Evolutionary conservation across 1,140 invertebrate genomes (phyloP), one percentile per base, ranked within the genome.

Genomic region (Bombus haemorrhoidalis): DNA sequence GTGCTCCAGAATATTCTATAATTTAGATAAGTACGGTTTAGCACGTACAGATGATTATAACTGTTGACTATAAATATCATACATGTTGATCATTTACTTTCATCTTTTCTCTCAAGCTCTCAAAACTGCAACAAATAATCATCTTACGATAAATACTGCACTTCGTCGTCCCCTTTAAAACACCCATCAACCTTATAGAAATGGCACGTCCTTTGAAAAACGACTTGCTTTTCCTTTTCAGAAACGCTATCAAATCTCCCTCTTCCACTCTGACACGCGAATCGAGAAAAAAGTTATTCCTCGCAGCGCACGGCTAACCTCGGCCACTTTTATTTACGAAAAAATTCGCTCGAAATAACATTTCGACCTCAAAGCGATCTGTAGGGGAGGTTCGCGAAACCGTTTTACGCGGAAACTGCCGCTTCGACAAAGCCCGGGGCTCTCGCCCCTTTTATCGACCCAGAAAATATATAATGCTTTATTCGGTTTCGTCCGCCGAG

Each of bases 391-490:
- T 34, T 66, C 41, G 41, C 41, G 62, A 28, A 25, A 41, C 28
- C 39, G 32, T 47, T 37, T 53, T 37, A 18, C 15, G 34, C 15
- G 53, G 37, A 39, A 59, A 73, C 15, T 32, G 37, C 69, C 43
- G 39, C 69, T 18, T 74, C 80, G 80, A 62, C 68, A 59, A 72
- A 43, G 47, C 43, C 25, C 34, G 25, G 12, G 10, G 5, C 43
- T 53, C 43, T 53, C 43, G 43, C 57, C 57, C 75, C 37, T 41
- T 28, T 69, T 68, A 77, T 83, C 73, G 81, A 66, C 28, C 81
- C 34, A 73, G 72, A 76, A 83, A 83, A 83, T 64, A 66, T 77
- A 37, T 69, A 78, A 83, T 69, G 81, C 73, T 83, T 53, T 83
- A 83, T 77, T 83, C 81, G 81, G 43, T 77, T 78, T 69, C 62